These are phyloP conservation scores for Uria lomvia DNA, from an alignment of 2,113 vertebrate genomes.

Conservation along the genomic window DNA sequence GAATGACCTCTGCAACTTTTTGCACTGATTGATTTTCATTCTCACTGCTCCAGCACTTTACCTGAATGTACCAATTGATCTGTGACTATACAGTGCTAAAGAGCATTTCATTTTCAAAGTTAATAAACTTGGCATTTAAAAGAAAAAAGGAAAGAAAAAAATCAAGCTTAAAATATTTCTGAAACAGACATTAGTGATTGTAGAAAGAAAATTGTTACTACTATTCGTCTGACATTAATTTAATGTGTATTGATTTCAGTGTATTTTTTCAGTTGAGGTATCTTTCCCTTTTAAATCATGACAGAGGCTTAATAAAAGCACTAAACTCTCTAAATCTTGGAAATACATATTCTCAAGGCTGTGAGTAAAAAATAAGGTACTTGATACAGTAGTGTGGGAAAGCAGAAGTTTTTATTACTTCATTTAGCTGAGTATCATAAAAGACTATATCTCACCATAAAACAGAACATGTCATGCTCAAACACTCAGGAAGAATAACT, in stretches of 20 bases:
- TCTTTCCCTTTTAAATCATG: background rate
- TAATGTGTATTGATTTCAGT: constrained; percentile 11
- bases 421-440: constrained; percentile 13
- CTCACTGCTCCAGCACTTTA: background rate
- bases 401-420: constrained; percentile 34
- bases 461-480: background rate
- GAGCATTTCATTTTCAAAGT: background rate
- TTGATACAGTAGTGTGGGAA: background rate
- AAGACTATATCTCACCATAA: background rate
- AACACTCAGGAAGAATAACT: background rate
- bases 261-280: background rate
- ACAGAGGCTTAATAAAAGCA: constrained; percentile 10
- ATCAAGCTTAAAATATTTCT: background rate
- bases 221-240: background rate
- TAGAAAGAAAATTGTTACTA: background rate
- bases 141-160: background rate
- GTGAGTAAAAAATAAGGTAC: background rate
- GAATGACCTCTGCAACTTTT: background rate
- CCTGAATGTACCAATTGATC: background rate
- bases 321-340: constrained; percentile 6
- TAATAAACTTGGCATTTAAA: background rate
- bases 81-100: background rate
- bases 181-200: background rate
- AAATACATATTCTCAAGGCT: background rate
- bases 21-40: background rate